Evolutionary conservation across 1,140 invertebrate genomes (phyloP), one percentile per base, ranked within the genome.

Genomic region (Magallana angulata): DNA sequence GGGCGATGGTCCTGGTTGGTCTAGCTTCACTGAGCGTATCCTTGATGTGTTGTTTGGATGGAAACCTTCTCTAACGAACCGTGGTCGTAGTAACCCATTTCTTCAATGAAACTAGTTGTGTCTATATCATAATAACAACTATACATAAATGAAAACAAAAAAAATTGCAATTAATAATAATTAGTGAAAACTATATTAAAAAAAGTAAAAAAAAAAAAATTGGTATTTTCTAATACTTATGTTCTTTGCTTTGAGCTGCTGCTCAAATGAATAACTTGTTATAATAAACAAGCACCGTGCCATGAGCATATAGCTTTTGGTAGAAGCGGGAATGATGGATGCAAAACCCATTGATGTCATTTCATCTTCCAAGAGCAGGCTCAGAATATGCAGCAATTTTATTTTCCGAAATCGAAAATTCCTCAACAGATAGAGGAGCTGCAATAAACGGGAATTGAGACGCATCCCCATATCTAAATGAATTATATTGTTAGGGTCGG

Each of bases 401-500:
- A 64, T 16, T 64, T 64, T 18, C 60, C 14, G 7, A 18, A 16
- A 18, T 76, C 68, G 24, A 24, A 76, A 76, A 76, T 76, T 76
- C 68, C 68, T 76, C 24, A 76, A 76, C 68, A 76, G 7, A 76
- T 76, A 76, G 68, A 12, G 12, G 36, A 11, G 14, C 68, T 76
- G 18, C 68, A 76, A 76, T 30, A 76, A 76, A 76, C 24, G 8
- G 9, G 36, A 36, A 76, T 76, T 18, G 68, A 76, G 68, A 76
- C 36, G 68, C 68, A 76, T 76, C 68, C 24, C 2, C 68, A 12
- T 76, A 30, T 76, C 68, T 30, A 48, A 76, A 76, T 76, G 68
- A 76, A 76, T 76, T 76, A 76, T 76, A 76, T 76, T 76, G 68
- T 76, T 76, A 24, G 68, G 68, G 68, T 76, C 68, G 68, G 68